These are phyloP conservation scores for Muntiacus reevesi DNA, from an alignment of 2,113 vertebrate genomes.

Conservation along the genomic window DNA sequence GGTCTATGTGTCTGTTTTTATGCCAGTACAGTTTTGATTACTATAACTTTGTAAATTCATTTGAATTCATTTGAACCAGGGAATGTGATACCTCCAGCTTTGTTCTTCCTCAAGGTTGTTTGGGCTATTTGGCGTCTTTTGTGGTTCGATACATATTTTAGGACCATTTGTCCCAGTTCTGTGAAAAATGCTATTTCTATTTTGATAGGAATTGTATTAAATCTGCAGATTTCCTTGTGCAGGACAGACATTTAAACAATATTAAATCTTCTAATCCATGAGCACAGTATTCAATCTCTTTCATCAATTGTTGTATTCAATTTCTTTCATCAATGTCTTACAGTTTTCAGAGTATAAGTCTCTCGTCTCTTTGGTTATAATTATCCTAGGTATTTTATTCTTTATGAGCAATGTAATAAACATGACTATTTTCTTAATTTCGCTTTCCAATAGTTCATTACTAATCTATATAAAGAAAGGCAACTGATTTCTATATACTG, in stretches of 20 bases:
- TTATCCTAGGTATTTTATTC: neutral
- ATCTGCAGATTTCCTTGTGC: neutral
- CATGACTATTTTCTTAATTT: neutral
- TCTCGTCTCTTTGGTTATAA: neutral
- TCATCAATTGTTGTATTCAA: neutral
- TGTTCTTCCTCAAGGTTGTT: neutral
- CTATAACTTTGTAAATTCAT: neutral
- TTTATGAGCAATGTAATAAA: neutral
- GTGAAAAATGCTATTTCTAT: neutral
- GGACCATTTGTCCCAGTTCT: neutral
- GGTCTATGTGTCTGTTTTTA: neutral
- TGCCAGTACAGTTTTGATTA: neutral
- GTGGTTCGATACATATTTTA: neutral
- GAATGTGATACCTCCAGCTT: neutral
- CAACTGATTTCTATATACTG: neutral
- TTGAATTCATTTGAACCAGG: neutral
- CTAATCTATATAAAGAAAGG: neutral
- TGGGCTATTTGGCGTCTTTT: neutral
- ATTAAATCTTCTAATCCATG: neutral
- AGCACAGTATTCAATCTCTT: neutral
- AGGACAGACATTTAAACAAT: neutral
- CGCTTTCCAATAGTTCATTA: neutral
- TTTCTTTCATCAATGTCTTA: neutral
- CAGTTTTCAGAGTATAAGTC: neutral
- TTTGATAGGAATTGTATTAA: neutral